phyloP scores from a whole-genome alignment of 1,140 invertebrate species.

The Potamilus streckersoni region DNA sequence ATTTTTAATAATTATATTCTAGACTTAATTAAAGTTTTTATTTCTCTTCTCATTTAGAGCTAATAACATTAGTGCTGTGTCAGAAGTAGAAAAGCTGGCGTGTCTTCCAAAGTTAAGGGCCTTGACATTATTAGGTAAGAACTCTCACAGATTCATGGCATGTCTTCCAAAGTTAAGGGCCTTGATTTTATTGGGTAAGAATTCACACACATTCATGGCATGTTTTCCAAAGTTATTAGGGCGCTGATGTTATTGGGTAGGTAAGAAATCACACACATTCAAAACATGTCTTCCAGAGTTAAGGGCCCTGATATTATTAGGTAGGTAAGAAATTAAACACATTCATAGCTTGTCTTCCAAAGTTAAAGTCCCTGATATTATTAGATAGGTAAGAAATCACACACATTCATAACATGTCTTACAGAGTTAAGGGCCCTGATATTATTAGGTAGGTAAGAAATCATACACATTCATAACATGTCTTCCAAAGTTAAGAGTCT shows the following conservation, averaged over 20 bases:
- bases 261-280: no score
- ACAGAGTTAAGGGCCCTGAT: slow-evolving; percentile 63
- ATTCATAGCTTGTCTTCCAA: slow-evolving; percentile 52
- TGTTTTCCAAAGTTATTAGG: slow-evolving; percentile 35
- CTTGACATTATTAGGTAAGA: slow-evolving; percentile 60
- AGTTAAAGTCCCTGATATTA: slow-evolving; percentile 63
- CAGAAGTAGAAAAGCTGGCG: slow-evolving; percentile 59
- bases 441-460: slow-evolving; percentile 52
- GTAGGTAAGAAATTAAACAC: no score
- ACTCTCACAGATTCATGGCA: neutral
- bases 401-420: slow-evolving; percentile 40
- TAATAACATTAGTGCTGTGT: slow-evolving; percentile 59
- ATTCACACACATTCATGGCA: slow-evolving; percentile 31
- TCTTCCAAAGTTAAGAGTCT: no score
- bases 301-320: no score
- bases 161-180: no score
- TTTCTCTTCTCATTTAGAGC: slow-evolving; percentile 51
- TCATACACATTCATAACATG: neutral
- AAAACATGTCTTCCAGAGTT: slow-evolving; percentile 50
- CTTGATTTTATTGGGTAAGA: no score
- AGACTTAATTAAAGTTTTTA: neutral
- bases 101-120: slow-evolving; percentile 62
- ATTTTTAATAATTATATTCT: neutral
- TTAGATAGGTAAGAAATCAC: slow-evolving; percentile 2
- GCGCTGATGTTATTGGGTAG: no score